Evolutionary conservation across 2,888 invertebrate genomes (phyloP), one percentile per base, ranked within the genome.

Genomic region (Nephrotoma appendiculata): DNA sequence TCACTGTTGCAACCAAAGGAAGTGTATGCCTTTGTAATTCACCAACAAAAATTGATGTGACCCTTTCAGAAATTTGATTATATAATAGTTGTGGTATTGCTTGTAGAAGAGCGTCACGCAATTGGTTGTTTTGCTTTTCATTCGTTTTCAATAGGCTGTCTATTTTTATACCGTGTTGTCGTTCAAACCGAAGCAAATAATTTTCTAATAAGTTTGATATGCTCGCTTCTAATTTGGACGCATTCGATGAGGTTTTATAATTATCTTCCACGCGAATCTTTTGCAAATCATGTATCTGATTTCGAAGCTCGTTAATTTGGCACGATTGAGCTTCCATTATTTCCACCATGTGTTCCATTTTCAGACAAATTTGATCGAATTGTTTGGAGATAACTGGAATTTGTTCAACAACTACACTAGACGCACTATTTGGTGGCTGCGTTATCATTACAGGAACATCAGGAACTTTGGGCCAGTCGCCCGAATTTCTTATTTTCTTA

Each of bases 1-100:
- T 92, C 83, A 95, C 93, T 0, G 94, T 93, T 83, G 94, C 93
- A 1, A 97, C 92, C 48, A 94, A 92, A 88, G 93, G 92, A 48
- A 94, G 90, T 19, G 93, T 88, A 5, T 92, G 92, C 12, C 92
- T 92, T 88, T 93, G 93, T 86, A 95, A 92, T 90, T 95, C 95
- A 86, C 92, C 91, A 86, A 92, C 91, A 0, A 95, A 91, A 2
- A 93, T 91, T 87, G 92, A 92, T 83, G 94, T 93, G 87, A 95
- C 89, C 88, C 93, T 93, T 83, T 93, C 93, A 4, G 92, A 90
- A 52, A 94, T 90, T 83, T 93, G 91, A 84, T 89, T 89, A 57
- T 92, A 91, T 11, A 94, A 90, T 86, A 93, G 91, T 89, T 94
- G 94, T 52, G 93, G 92, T n/a, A 94, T 90, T 12, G 92, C 91